These are phyloP conservation scores for Leucozona laternaria DNA, from an alignment of 2,888 invertebrate species.

Conservation along the genomic window DNA sequence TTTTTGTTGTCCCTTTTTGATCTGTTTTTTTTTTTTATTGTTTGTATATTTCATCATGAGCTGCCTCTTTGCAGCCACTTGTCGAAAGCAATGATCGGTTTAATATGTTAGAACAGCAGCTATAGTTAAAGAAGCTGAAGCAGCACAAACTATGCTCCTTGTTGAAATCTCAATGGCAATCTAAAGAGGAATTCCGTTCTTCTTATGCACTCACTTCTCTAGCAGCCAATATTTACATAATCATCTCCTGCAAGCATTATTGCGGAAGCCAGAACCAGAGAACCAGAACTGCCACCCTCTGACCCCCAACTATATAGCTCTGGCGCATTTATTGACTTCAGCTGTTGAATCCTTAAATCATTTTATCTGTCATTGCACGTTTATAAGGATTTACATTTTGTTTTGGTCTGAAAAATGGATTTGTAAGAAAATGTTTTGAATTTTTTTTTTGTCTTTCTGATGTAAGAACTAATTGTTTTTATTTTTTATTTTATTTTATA, in stretches of 20 bases:
- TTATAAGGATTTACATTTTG: constrained; percentile 71
- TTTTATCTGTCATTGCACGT: constrained; percentile 80
- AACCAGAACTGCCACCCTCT: not conserved
- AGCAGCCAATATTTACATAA: constrained; percentile 71
- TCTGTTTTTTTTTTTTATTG: constrained; percentile 33
- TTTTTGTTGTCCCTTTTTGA: constrained; percentile 41
- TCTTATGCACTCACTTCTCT: constrained; percentile 53
- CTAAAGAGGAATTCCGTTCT: constrained; percentile 45
- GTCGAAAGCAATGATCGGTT: constrained; percentile 82
- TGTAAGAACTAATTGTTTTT: constrained; percentile 56
- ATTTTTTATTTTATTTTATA: constrained; percentile 34
- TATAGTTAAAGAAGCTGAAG: constrained; percentile 5
- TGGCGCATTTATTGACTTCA: constrained; percentile 54
- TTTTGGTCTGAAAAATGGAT: constrained; percentile 67
- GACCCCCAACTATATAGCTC: not conserved
- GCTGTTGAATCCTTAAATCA: constrained; percentile 80
- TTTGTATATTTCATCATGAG: constrained; percentile 64
- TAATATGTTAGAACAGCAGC: constrained; percentile 80
- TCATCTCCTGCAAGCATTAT: constrained; percentile 58
- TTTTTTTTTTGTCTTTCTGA: constrained; percentile 29
- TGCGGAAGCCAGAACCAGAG: constrained; percentile 20
- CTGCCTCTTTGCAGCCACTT: constrained; percentile 76
- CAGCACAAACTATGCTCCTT: constrained; percentile 34
- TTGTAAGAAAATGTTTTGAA: constrained; percentile 43
- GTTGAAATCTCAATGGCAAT: constrained; percentile 62